Percentiles rank a stretch among this genome's conserved stretches.
phyloP scores from a whole-genome alignment of 2,888 invertebrate species.

The Pollenia griseotomentosa region DNA sequence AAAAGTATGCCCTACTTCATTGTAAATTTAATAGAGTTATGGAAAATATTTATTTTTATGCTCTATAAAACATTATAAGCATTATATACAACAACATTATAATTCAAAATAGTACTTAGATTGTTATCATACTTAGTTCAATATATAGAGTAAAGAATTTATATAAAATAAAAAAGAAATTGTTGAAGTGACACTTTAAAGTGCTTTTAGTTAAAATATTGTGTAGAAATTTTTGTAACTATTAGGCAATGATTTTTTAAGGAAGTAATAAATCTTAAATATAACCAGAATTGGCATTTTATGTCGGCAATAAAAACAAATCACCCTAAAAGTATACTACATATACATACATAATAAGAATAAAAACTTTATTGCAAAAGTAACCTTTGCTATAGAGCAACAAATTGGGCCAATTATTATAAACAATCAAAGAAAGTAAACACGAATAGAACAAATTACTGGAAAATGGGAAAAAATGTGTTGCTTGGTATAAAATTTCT shows the following conservation, averaged over 20 bases:
- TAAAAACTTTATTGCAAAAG: not conserved
- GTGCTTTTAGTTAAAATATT: not conserved
- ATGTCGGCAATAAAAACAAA: not conserved
- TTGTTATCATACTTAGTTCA: no score
- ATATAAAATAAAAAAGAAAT: not conserved
- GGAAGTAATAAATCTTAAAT: not conserved
- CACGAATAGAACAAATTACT: not conserved
- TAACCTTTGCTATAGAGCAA: not conserved
- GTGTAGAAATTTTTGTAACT: not conserved
- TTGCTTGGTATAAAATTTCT: slow-evolving; percentile 5
- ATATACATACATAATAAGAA: not conserved
- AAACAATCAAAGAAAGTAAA: not conserved
- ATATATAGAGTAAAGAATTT: not conserved
- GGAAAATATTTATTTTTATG: no score
- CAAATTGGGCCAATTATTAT: not conserved
- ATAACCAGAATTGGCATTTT: not conserved
- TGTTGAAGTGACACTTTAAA: not conserved
- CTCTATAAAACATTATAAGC: no score
- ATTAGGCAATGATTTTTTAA: not conserved
- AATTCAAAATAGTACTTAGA: no score
- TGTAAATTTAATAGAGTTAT: no score
- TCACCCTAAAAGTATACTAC: not conserved
- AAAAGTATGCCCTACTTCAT: no score
- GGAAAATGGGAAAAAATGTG: not conserved
- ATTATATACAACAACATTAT: no score